These are phyloP conservation scores for Heterocephalus glaber DNA, from an alignment of 2,113 vertebrate species.

Conservation along the genomic window DNA sequence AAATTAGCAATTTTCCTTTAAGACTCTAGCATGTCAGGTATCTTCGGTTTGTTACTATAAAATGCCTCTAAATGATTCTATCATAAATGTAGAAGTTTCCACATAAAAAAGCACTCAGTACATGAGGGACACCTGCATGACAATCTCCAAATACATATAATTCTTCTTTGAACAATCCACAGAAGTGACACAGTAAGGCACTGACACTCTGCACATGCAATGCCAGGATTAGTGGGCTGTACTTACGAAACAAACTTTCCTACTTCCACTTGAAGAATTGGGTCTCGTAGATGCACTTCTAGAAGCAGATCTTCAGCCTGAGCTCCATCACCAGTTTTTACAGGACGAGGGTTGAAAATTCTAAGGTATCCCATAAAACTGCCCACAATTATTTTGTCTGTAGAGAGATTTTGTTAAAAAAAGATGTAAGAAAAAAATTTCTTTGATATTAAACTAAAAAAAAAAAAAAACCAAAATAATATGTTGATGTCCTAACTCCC, in stretches of 20 bases:
- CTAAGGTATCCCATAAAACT: conserved; percentile 95
- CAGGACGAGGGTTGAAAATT: conserved; percentile 91
- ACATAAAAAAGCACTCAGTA: background rate
- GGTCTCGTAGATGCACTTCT: conserved; percentile 92
- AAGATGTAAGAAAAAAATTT: background rate
- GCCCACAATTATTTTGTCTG: conserved; percentile 97
- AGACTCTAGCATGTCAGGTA: background rate
- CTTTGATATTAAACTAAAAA: too few species aligned
- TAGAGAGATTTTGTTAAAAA: conserved; percentile 49
- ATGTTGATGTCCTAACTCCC: background rate
- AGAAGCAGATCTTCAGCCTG: conserved; percentile 92
- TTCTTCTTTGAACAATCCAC: background rate
- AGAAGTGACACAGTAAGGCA: background rate
- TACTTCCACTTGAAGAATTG: conserved; percentile 95
- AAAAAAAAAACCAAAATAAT: background rate
- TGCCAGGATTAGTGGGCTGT: background rate
- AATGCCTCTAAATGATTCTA: background rate
- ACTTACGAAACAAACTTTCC: conserved; percentile 99
- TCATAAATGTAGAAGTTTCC: background rate
- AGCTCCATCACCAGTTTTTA: conserved; percentile 86
- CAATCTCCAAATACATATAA: background rate
- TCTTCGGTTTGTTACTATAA: background rate
- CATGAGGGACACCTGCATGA: background rate
- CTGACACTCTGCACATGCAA: background rate
- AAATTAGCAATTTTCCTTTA: background rate